Conservation (phyloP, 2,797 vertebrate genomes). For the Philypnodon macrostomus region DNA sequence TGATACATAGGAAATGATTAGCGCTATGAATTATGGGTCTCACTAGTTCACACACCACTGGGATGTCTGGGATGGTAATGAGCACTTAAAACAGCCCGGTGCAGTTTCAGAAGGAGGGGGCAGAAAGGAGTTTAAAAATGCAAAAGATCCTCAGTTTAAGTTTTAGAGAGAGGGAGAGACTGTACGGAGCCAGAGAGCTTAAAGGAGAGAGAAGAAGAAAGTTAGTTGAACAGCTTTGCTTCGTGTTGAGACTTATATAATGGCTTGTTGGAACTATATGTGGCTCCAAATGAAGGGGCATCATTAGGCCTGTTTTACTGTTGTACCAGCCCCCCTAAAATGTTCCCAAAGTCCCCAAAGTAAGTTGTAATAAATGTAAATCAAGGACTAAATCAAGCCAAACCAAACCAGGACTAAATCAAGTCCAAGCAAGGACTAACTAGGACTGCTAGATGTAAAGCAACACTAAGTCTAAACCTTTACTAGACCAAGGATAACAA, state of each 20-base stretch:
- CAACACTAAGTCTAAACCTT: too few relatives aligned
- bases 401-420: too few relatives aligned
- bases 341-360: too few relatives aligned
- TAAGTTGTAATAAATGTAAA: too few relatives aligned
- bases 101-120: conserved; percentile 45
- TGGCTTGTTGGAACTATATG: conserved; percentile 7
- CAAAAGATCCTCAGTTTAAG: conserved; percentile 33
- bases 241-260: conserved; percentile 5
- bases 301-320: neutral
- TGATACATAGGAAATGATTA: conserved; percentile 60
- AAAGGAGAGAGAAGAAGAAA: conserved; percentile 5
- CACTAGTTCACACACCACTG: conserved; percentile 30
- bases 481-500: too few relatives aligned
- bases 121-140: conserved; percentile 39
- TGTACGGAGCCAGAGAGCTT: conserved; percentile 23
- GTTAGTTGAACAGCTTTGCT: conserved; percentile 5
- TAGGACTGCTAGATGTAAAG: too few relatives aligned
- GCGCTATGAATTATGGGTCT: conserved; percentile 53
- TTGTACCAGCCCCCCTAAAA: too few relatives aligned
- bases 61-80: conserved; percentile 51
- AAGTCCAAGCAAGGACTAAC: too few relatives aligned
- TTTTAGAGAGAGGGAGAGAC: conserved; percentile 18
- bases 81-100: conserved; percentile 51
- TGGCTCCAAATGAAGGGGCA: neutral
- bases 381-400: too few relatives aligned